These are phyloP conservation scores for Cyphomyrmex costatus DNA, from an alignment of 1,140 invertebrate species.

Conservation along the genomic window DNA sequence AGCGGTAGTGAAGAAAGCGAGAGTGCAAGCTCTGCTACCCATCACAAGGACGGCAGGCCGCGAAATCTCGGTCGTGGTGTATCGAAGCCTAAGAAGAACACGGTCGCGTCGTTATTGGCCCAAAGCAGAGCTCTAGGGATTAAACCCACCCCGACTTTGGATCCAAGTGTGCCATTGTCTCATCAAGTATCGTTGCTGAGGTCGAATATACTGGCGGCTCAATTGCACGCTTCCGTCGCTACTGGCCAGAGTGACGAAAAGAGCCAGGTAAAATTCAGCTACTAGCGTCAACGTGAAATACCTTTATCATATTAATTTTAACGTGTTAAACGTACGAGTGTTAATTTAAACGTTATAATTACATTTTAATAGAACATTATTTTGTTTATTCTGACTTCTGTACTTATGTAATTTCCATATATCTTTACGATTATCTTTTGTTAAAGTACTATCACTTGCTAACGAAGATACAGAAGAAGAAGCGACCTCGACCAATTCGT, in stretches of 20 bases:
- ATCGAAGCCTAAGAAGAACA: conserved; percentile 96
- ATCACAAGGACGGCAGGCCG: conserved; percentile 91
- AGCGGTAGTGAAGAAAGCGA: conserved; percentile 91
- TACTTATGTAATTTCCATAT: conserved; percentile 23
- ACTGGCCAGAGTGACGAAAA: conserved; percentile 86
- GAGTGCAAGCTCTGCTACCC: conserved; percentile 84
- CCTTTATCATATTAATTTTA: not conserved
- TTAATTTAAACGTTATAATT: conserved; percentile 16
- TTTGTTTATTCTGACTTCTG: conserved; percentile 34
- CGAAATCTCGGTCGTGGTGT: conserved; percentile 94
- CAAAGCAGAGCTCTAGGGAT: conserved; percentile 93
- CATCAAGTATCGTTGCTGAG: conserved; percentile 89
- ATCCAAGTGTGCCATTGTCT: conserved; percentile 87
- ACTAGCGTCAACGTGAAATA: not conserved
- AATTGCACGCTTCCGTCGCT: conserved; percentile 86
- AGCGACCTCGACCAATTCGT: conserved; percentile 56
- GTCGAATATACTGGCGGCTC: conserved; percentile 88
- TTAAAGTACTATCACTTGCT: conserved; percentile 42
- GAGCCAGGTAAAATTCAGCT: conserved; percentile 80
- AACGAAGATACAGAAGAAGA: conserved; percentile 52
- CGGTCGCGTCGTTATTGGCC: conserved; percentile 94
- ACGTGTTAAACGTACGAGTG: not conserved
- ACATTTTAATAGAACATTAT: not conserved
- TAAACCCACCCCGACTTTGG: conserved; percentile 88
- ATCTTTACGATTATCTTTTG: conserved; percentile 45